These are phyloP conservation scores for Saxicola maurus DNA, from an alignment of 2,797 vertebrate genomes.

Conservation along the genomic window DNA sequence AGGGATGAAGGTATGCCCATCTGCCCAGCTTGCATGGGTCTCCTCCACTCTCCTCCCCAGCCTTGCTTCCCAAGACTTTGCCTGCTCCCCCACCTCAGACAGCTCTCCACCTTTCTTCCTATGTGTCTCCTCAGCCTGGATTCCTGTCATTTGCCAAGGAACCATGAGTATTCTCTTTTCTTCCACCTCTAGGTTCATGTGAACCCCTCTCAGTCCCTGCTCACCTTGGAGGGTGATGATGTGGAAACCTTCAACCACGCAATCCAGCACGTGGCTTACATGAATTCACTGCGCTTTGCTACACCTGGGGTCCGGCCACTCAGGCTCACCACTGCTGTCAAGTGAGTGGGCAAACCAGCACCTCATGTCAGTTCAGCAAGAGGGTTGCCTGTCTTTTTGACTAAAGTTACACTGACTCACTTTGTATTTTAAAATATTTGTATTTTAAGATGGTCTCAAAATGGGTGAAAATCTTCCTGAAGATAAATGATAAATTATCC, in stretches of 20 bases:
- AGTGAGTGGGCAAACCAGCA: constrained; percentile 73
- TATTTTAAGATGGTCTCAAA: neutral
- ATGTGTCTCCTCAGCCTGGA: neutral
- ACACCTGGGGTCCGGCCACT: constrained; percentile 93
- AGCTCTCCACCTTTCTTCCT: constrained; percentile 18
- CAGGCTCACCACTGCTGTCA: constrained; percentile 89
- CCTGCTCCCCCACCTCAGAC: neutral
- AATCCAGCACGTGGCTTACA: constrained; percentile 96
- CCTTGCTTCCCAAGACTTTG: constrained; percentile 37
- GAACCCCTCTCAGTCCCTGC: constrained; percentile 95
- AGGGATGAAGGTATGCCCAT: constrained; percentile 92
- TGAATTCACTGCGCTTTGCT: constrained; percentile 94
- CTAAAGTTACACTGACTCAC: neutral
- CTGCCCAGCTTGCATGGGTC: constrained; percentile 50
- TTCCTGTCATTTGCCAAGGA: neutral
- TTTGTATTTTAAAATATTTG: neutral
- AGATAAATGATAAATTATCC: neutral
- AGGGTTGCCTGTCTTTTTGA: neutral
- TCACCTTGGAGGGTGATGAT: constrained; percentile 95
- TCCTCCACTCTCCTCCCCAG: constrained; percentile 23
- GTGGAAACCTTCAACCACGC: constrained; percentile 96
- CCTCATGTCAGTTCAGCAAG: neutral
- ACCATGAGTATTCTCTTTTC: constrained; percentile 32
- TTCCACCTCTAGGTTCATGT: constrained; percentile 85
- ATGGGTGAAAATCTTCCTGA: neutral